Percentiles rank a stretch among this genome's conserved stretches.
Conservation (phyloP, 1,140 invertebrate genomes). For the Aphaenogaster floridana region DNA sequence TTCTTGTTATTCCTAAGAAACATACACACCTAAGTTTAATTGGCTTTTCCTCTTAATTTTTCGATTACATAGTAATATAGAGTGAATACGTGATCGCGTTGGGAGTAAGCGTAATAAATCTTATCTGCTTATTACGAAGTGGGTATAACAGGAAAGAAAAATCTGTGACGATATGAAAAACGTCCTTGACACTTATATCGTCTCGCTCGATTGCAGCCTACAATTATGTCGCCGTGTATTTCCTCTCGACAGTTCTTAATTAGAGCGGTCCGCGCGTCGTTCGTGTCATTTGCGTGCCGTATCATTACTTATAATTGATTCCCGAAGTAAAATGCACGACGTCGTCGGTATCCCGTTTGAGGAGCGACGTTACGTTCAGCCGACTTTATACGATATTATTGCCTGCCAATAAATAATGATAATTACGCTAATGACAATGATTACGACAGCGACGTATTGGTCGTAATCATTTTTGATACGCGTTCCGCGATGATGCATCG, state of each 20-base stretch:
- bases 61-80: not conserved
- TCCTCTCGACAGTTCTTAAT: slow-evolving; percentile 62
- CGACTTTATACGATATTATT: slow-evolving; percentile 58
- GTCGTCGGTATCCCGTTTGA: slow-evolving; percentile 67
- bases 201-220: slow-evolving; percentile 3
- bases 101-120: not conserved
- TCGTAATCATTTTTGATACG: slow-evolving; percentile 49
- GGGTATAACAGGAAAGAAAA: slow-evolving; percentile 9
- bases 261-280: slow-evolving; percentile 61
- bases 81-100: not conserved
- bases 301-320: slow-evolving; percentile 75
- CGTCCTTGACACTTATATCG: slow-evolving; percentile 45
- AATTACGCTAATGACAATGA: slow-evolving; percentile 65
- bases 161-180: slow-evolving; percentile 33
- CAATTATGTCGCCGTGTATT: slow-evolving; percentile 57
- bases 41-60: slow-evolving; percentile 10
- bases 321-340: slow-evolving; percentile 26
- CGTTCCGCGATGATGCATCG: slow-evolving; percentile 32
- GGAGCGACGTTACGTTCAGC: slow-evolving; percentile 3
- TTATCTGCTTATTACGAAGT: slow-evolving; percentile 27
- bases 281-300: slow-evolving; percentile 69
- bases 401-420: slow-evolving; percentile 59
- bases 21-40: not conserved
- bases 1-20: not conserved
- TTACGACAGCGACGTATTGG: slow-evolving; percentile 38